Conservation (phyloP, 2,888 invertebrate genomes). For the Agrenia bidenticulata region DNA sequence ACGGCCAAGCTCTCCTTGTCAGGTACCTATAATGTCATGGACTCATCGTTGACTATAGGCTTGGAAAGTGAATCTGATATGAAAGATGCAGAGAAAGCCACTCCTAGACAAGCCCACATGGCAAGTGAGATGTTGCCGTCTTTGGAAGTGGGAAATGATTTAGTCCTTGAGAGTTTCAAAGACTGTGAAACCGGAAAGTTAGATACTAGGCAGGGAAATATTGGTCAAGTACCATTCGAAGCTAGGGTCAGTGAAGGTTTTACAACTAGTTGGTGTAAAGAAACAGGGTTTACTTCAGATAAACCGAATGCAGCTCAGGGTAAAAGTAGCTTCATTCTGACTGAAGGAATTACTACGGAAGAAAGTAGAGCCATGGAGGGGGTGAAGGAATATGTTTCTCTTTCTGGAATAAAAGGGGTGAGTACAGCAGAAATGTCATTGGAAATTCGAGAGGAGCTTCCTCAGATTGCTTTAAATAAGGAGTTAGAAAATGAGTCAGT, state of each 20-base stretch:
- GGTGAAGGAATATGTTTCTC: not conserved
- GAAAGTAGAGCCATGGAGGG: not conserved
- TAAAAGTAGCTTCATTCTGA: not conserved
- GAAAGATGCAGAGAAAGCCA: not conserved
- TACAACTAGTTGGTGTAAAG: not conserved
- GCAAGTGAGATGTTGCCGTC: not conserved
- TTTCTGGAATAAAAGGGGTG: not conserved
- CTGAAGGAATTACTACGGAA: not conserved
- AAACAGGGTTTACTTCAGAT: not conserved
- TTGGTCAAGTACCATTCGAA: conserved; percentile 1
- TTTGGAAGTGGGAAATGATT: not conserved
- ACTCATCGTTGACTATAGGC: not conserved
- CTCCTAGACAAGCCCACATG: not conserved
- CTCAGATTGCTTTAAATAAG: not conserved
- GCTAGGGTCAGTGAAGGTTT: not conserved
- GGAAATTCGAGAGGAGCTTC: not conserved
- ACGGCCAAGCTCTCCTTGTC: conserved; percentile 58
- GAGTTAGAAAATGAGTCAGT: not conserved
- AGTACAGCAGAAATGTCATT: not conserved
- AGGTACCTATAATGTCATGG: not conserved
- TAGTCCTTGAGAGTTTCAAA: not conserved
- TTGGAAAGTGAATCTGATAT: not conserved
- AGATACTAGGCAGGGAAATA: not conserved
- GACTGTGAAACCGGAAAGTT: not conserved
- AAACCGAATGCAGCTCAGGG: not conserved